These are phyloP conservation scores for Sapayoa aenigma DNA, from an alignment of 2,113 vertebrate genomes.

Conservation along the genomic window DNA sequence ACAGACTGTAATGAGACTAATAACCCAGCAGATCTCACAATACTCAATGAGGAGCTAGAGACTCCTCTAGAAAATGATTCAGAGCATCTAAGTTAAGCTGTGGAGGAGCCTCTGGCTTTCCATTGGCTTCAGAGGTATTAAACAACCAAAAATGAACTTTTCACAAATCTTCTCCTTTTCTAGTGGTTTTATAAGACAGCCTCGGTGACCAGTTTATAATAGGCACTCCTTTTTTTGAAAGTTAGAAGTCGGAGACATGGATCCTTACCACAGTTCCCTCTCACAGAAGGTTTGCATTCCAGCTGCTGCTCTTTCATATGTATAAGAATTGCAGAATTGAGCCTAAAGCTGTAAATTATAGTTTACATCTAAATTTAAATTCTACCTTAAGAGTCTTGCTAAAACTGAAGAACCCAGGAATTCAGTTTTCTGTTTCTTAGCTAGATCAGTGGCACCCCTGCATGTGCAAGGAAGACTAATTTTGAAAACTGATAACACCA, in stretches of 20 bases:
- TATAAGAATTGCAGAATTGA: neutral
- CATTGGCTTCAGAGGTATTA: neutral
- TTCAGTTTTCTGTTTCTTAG: neutral
- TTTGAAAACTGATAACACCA: neutral
- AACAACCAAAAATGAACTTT: neutral
- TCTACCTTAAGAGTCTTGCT: neutral
- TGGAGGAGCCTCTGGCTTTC: neutral
- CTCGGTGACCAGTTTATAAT: neutral
- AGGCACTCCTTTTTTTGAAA: neutral
- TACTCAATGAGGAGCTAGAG: neutral
- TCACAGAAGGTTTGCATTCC: neutral
- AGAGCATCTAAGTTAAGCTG: neutral
- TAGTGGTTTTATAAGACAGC: neutral
- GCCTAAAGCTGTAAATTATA: neutral
- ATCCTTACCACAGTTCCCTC: neutral
- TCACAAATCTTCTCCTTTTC: neutral
- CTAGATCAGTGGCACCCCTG: neutral
- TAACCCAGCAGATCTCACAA: neutral
- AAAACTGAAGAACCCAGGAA: neutral
- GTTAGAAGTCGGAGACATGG: neutral
- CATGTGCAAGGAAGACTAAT: neutral
- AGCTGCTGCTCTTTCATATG: neutral
- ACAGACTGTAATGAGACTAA: slow-evolving; percentile 16
- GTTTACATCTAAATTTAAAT: neutral
- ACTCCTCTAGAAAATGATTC: neutral